Conservation (phyloP, 1,140 invertebrate genomes). For the Ectropis grisescens region DNA sequence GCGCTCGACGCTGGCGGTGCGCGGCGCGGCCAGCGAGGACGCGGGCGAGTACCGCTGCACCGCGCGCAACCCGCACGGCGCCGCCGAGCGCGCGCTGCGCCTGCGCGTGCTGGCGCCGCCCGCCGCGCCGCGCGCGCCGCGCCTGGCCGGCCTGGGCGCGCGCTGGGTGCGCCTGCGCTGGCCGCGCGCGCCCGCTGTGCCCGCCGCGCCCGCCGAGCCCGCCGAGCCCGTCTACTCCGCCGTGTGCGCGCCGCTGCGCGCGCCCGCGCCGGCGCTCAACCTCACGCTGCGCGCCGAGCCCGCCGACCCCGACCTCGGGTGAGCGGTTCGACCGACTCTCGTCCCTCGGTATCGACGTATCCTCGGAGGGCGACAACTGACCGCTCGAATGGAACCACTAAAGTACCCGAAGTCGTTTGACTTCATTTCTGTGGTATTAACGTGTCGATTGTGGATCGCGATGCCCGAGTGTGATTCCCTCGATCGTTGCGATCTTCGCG, state of each 20-base stretch:
- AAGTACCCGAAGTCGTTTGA: no score
- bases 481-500: no score
- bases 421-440: no score
- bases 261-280: no score
- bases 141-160: slow-evolving; percentile 23
- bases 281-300: slow-evolving; percentile 12
- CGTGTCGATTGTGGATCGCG: no score
- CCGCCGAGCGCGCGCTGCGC: slow-evolving; percentile 71
- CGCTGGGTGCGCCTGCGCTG: slow-evolving; percentile 38
- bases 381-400: no score
- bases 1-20: no score
- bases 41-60: slow-evolving; percentile 87
- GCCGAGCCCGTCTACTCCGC: slow-evolving; percentile 16
- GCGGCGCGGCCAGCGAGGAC: slow-evolving; percentile 77
- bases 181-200: no score
- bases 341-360: no score
- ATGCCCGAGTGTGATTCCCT: no score
- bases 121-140: slow-evolving; percentile 22
- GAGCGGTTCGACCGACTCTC: no score
- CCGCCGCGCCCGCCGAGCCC: neutral
- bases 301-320: no score
- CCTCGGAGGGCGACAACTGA: slow-evolving; percentile 16
- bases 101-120: slow-evolving; percentile 36
- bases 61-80: slow-evolving; percentile 85
- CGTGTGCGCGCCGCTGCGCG: slow-evolving; percentile 22